These are phyloP conservation scores for Ailuropoda melanoleuca DNA, from an alignment of 2,113 vertebrate species.

Conservation along the genomic window DNA sequence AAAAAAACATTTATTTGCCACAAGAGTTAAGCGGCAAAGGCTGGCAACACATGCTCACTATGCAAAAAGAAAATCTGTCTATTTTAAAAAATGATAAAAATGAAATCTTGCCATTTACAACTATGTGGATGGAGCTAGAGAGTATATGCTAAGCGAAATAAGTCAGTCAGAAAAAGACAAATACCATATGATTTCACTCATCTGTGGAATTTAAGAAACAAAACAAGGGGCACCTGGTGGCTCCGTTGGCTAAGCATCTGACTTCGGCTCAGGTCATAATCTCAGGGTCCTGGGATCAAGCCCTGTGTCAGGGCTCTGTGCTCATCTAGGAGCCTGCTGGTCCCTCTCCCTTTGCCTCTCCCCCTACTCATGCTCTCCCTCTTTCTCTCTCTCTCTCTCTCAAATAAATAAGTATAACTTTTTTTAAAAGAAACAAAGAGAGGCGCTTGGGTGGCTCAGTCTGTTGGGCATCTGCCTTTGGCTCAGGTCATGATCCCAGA, in stretches of 20 bases:
- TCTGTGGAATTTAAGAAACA: not conserved
- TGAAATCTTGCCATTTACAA: not conserved
- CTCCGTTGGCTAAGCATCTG: not conserved
- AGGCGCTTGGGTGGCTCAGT: too few relatives aligned
- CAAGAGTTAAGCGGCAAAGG: not conserved
- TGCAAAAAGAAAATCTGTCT: not conserved
- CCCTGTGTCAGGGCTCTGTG: not conserved
- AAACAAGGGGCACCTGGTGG: not conserved
- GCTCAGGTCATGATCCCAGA: too few relatives aligned
- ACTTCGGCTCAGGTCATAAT: not conserved
- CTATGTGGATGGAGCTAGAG: not conserved
- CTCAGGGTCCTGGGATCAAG: not conserved
- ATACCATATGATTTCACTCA: not conserved
- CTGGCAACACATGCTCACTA: not conserved
- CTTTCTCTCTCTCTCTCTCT: not conserved
- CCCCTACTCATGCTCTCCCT: not conserved
- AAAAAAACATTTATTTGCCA: not conserved
- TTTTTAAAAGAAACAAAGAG: not conserved
- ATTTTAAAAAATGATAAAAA: not conserved
- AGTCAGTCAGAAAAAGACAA: not conserved
- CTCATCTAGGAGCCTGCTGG: not conserved
- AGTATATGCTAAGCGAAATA: not conserved
- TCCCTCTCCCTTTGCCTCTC: not conserved
- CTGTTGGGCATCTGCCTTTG: too few relatives aligned
- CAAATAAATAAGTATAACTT: not conserved